A percentile compares a stretch with the other conserved stretches of the same genome.
phyloP scores from a whole-genome alignment of 2,113 vertebrate genomes.

The Malaclemys terrapin region DNA sequence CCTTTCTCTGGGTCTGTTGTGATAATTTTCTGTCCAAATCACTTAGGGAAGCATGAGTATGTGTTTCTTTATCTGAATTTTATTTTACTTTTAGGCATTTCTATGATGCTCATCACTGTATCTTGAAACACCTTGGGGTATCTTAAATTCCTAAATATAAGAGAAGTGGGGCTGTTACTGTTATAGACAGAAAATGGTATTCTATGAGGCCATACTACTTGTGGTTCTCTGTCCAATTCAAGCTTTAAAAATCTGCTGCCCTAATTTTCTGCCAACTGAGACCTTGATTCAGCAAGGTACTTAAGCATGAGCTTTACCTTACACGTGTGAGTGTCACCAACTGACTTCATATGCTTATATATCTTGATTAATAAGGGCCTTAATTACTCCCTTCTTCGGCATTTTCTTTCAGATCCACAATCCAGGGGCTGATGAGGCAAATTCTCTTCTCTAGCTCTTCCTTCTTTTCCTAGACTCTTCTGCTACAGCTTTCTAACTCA shows the following conservation, averaged over 20 bases:
- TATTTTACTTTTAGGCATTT: background rate
- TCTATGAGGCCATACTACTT: background rate
- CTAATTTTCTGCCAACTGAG: background rate
- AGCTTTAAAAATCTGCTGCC: background rate
- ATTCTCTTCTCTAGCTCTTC: background rate
- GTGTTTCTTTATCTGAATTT: background rate
- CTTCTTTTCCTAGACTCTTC: background rate
- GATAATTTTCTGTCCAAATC: background rate
- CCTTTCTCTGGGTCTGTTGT: background rate
- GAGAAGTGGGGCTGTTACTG: accelerated
- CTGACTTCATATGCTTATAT: background rate
- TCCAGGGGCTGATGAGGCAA: constrained; percentile 13
- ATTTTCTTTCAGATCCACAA: constrained; percentile 19
- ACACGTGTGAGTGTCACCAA: background rate
- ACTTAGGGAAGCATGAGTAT: background rate
- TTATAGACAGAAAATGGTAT: accelerated
- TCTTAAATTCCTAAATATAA: background rate
- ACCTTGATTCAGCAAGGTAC: background rate
- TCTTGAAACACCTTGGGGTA: background rate
- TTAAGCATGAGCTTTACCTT: background rate
- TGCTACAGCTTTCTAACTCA: background rate
- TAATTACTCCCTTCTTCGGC: constrained; percentile 27
- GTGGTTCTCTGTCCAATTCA: background rate
- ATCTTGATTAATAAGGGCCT: constrained; percentile 30
- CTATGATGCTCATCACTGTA: background rate